phyloP scores from a whole-genome alignment of 2,888 invertebrate genomes.

The Aproaerema taeniolella region DNA sequence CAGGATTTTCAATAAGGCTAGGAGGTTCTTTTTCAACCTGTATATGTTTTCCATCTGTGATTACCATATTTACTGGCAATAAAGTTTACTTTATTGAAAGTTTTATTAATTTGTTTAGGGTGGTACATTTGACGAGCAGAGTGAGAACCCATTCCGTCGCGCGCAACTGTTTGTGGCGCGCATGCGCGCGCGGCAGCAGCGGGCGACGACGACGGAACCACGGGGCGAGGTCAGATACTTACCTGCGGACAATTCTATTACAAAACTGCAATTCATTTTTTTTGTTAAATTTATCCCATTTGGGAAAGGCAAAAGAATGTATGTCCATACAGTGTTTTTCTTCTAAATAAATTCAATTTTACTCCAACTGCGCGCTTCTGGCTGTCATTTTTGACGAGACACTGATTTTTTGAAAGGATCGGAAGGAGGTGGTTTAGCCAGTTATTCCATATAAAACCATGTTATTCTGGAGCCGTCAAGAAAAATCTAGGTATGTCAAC shows the following conservation, averaged over 20 bases:
- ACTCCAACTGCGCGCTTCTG: too few species aligned
- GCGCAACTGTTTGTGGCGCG: constrained; percentile 61
- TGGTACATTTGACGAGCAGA: constrained; percentile 81
- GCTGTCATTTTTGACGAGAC: too few species aligned
- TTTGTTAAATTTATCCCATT: neutral
- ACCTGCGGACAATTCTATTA: neutral
- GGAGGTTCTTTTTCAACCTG: neutral
- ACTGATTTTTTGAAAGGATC: too few species aligned
- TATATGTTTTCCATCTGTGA: neutral
- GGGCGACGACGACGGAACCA: constrained; percentile 15
- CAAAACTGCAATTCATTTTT: neutral
- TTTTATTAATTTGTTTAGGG: constrained; percentile 50
- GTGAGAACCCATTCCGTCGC: constrained; percentile 78
- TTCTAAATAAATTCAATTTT: too few species aligned
- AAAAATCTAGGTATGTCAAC: too few species aligned
- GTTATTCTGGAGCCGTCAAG: too few species aligned
- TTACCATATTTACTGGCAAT: neutral
- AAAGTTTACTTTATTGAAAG: neutral
- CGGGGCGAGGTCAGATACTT: constrained; percentile 11
- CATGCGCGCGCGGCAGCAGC: constrained; percentile 26
- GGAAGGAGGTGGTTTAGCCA: too few species aligned
- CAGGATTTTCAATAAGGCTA: neutral
- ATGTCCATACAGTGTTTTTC: neutral
- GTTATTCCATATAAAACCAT: too few species aligned
- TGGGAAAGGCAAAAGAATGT: neutral